Evolutionary conservation across 2,888 invertebrate species (phyloP).

Genomic region (Andricus quercusramuli): DNA sequence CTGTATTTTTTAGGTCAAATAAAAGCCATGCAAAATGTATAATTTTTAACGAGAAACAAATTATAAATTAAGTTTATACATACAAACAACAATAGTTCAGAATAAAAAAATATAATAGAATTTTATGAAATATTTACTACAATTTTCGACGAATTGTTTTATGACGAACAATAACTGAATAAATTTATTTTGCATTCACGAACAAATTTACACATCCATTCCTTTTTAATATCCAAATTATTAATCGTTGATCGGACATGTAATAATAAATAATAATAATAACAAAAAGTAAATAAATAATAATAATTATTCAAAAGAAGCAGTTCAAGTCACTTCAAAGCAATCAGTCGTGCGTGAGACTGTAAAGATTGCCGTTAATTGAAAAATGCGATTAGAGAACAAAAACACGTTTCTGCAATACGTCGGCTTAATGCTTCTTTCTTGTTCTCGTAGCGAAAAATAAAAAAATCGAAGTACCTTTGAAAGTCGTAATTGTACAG

Average conservation of each 20-base stretch:
- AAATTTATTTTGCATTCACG: neutral
- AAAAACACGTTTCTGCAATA: neutral
- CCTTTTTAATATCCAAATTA: neutral
- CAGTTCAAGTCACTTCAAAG: neutral
- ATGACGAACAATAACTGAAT: neutral
- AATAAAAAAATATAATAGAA: neutral
- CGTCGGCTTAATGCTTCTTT: neutral
- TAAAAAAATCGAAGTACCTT: slow-evolving; percentile 25
- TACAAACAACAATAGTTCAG: no score
- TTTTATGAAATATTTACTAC: neutral
- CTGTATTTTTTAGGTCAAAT: no score
- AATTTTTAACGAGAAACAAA: no score
- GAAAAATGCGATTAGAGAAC: slow-evolving; percentile 53
- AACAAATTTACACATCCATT: no score
- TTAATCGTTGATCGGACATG: slow-evolving; percentile 25
- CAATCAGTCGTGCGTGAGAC: neutral
- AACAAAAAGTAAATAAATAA: no score
- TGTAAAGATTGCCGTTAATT: slow-evolving; percentile 50
- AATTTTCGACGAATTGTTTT: no score
- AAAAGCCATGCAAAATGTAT: no score
- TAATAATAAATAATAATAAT: no score
- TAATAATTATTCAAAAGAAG: neutral
- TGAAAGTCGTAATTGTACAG: neutral
- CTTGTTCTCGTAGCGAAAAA: neutral
- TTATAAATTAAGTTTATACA: no score